Percentiles rank a stretch among this genome's conserved stretches.
Evolutionary conservation across 2,888 invertebrate species (phyloP).

Genomic region (Tethea ocularis): DNA sequence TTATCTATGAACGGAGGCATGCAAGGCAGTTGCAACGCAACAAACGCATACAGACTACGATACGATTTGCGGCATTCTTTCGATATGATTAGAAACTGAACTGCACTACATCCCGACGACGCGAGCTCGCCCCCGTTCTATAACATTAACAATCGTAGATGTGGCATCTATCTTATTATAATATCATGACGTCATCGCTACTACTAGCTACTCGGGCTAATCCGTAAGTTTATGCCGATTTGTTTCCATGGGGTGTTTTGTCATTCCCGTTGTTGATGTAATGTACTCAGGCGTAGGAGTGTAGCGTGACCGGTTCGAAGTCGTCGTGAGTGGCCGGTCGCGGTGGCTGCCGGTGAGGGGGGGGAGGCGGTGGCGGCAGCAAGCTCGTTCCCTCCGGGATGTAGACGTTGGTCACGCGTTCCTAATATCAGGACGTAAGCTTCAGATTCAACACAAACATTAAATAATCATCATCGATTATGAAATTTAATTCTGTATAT

Average conservation of each 20-base stretch:
- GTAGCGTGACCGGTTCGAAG: conserved; percentile 82
- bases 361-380: conserved; percentile 86
- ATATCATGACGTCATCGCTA: conserved; percentile 15
- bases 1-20: conserved; percentile 4
- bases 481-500: too few relatives aligned
- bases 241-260: conserved; percentile 14
- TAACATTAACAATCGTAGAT: conserved; percentile 9
- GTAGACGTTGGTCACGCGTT: conserved; percentile 84
- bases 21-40: conserved; percentile 1
- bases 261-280: conserved; percentile 12
- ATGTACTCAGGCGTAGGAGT: conserved; percentile 72
- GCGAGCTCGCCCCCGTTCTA: conserved; percentile 11
- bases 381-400: conserved; percentile 88
- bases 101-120: conserved; percentile 8
- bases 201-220: conserved; percentile 24
- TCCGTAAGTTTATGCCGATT: conserved; percentile 22
- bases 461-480: too few relatives aligned
- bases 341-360: conserved; percentile 78
- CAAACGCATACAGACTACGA: neutral
- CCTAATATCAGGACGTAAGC: conserved; percentile 58
- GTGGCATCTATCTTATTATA: conserved; percentile 11
- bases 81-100: conserved; percentile 10
- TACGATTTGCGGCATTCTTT: neutral
- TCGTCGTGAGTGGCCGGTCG: conserved; percentile 85
- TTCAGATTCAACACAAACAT: neutral